Evolutionary conservation across 2,113 vertebrate genomes (phyloP).

Genomic region (Indicator indicator): DNA sequence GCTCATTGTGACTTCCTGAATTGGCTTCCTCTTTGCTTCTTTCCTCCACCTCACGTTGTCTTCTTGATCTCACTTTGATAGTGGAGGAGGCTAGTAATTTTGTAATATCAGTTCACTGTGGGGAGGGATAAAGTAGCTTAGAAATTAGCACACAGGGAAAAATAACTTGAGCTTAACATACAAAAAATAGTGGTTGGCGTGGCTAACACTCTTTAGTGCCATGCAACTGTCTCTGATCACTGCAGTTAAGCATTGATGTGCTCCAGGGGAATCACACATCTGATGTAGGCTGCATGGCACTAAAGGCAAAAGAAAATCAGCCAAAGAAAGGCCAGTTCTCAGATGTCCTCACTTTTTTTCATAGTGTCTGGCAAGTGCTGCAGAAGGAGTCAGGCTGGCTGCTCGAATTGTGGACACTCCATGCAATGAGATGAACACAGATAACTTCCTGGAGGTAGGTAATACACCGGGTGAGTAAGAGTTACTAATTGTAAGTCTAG

Average conservation of each 20-base stretch:
- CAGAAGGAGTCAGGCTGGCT: conserved; percentile 91
- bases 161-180: background rate
- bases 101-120: background rate
- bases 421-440: conserved; percentile 96
- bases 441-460: conserved; percentile 88
- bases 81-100: background rate
- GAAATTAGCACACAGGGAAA: background rate
- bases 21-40: background rate
- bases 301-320: background rate
- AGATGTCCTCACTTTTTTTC: background rate
- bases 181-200: background rate
- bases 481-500: background rate
- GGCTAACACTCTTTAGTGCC: background rate
- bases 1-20: background rate
- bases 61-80: background rate
- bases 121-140: background rate
- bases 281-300: background rate
- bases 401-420: conserved; percentile 97
- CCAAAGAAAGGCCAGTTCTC: background rate
- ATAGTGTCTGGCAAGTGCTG: conserved; percentile 88
- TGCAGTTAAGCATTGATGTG: background rate
- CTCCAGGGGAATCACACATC: background rate
- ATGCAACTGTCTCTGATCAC: background rate
- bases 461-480: background rate
- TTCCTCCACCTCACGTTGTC: background rate